Evolutionary conservation across 2,888 invertebrate genomes (phyloP).

Genomic region (Amiota communis): DNA sequence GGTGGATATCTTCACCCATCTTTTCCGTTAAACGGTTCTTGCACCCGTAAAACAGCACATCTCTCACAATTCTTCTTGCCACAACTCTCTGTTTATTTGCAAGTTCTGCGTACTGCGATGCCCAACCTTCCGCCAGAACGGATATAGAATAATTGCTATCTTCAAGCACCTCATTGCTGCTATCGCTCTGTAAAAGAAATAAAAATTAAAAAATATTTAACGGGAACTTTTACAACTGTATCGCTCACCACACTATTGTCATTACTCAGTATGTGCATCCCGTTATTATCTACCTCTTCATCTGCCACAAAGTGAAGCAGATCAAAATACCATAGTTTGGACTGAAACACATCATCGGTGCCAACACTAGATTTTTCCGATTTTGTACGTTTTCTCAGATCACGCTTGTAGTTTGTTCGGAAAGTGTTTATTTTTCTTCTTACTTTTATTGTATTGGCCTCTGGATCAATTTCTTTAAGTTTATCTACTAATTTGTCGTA

Average conservation of each 20-base stretch:
- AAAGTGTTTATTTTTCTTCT: background rate
- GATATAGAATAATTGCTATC: too few species aligned
- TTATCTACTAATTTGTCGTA: too few species aligned
- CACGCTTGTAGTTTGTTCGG: background rate
- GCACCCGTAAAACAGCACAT: constrained; percentile 27
- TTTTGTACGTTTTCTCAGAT: background rate
- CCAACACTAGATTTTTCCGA: background rate
- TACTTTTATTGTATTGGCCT: background rate
- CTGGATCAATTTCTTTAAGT: too few species aligned
- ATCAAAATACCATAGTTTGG: background rate
- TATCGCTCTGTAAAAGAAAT: background rate
- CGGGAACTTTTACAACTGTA: background rate
- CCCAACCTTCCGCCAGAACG: background rate
- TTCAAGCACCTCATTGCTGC: background rate
- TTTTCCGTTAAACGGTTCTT: constrained; percentile 23
- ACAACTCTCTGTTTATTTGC: constrained; percentile 25
- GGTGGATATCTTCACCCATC: constrained; percentile 29
- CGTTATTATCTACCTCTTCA: background rate
- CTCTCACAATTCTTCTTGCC: constrained; percentile 25
- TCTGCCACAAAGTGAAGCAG: background rate
- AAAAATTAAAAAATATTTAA: background rate
- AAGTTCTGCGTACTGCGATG: background rate
- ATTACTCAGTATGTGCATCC: background rate
- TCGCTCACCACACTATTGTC: background rate
- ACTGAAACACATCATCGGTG: background rate